Evolutionary conservation across 2,888 invertebrate species (phyloP).

Genomic region (Desoria tigrina): DNA sequence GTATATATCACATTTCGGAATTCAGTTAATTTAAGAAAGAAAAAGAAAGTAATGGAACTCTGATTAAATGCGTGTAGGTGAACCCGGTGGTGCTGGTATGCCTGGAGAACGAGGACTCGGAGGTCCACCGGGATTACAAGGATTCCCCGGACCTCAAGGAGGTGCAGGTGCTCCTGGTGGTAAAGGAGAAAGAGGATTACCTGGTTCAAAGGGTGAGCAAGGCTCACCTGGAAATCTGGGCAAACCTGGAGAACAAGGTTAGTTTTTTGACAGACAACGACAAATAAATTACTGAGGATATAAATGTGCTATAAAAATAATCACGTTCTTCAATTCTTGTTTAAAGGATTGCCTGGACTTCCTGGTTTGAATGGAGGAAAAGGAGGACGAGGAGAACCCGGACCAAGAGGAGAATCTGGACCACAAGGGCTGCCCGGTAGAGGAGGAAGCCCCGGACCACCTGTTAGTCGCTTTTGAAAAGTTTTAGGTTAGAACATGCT

Average conservation of each 20-base stretch:
- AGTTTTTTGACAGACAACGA: too few relatives aligned
- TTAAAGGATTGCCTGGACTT: constrained; percentile 64
- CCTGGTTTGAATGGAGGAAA: constrained; percentile 69
- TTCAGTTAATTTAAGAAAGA: too few relatives aligned
- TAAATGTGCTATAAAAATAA: neutral
- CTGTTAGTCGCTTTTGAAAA: constrained; percentile 60
- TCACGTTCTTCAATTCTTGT: neutral
- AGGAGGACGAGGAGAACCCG: constrained; percentile 74
- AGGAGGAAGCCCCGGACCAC: constrained; percentile 72
- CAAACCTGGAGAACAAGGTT: constrained; percentile 63
- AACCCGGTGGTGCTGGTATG: constrained; percentile 71
- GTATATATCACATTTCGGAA: too few relatives aligned
- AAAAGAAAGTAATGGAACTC: too few relatives aligned
- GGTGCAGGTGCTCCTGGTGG: constrained; percentile 69
- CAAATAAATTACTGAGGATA: neutral
- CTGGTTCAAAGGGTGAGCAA: constrained; percentile 73
- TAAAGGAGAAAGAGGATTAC: constrained; percentile 73
- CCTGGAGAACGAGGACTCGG: constrained; percentile 73
- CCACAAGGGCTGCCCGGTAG: constrained; percentile 75
- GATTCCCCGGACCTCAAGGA: constrained; percentile 64
- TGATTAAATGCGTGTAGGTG: too few relatives aligned
- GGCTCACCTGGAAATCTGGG: constrained; percentile 67
- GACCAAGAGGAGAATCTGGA: constrained; percentile 73
- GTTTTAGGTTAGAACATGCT: neutral
- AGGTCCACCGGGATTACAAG: constrained; percentile 69